Evolutionary conservation across 2,113 vertebrate genomes (phyloP).

Genomic region (Brachyhypopomus occidentalis): DNA sequence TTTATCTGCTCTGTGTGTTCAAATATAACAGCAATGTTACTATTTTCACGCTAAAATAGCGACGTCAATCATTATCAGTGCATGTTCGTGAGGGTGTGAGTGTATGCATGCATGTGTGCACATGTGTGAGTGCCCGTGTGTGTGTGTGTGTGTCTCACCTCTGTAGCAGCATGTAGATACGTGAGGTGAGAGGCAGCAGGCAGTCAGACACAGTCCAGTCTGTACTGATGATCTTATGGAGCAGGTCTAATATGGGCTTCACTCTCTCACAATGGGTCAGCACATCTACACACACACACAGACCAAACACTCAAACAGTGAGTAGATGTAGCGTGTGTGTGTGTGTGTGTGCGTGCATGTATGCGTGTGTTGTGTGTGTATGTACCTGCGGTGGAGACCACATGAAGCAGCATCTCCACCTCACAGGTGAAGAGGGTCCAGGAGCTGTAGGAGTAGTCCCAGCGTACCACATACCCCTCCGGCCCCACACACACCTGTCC

Average conservation of each 20-base stretch:
- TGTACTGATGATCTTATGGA: conserved; percentile 93
- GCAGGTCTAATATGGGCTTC: conserved; percentile 93
- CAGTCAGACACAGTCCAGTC: conserved; percentile 93
- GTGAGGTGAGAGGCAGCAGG: conserved; percentile 92
- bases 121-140: no score
- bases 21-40: no score
- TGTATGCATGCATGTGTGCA: no score
- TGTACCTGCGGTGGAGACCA: conserved; percentile 95
- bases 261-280: conserved; percentile 90
- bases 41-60: no score
- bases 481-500: conserved; percentile 88
- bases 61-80: no score
- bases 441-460: conserved; percentile 94
- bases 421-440: conserved; percentile 98
- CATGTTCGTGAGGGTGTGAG: no score
- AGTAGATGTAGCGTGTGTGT: neutral
- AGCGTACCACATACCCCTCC: conserved; percentile 85
- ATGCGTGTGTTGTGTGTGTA: conserved; percentile 65
- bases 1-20: no score
- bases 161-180: conserved; percentile 96
- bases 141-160: conserved; percentile 72
- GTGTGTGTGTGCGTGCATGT: neutral
- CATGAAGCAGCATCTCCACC: conserved; percentile 97
- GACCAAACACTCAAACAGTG: neutral
- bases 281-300: conserved; percentile 78